Base-by-base conservation (phyloP, 1,140 invertebrate genomes). In the Ips typographus region DNA sequence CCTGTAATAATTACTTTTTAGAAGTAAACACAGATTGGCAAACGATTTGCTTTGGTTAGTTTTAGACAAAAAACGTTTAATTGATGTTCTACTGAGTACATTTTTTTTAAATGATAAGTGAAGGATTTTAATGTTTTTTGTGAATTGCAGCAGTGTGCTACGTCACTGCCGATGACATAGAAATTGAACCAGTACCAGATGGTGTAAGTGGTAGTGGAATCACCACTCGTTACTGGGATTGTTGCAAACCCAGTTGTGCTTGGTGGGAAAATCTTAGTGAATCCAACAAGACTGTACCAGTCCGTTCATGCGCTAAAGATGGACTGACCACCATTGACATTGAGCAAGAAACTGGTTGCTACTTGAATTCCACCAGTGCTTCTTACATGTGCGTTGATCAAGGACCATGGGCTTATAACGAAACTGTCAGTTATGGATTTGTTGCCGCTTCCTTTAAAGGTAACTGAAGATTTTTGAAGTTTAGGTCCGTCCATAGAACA, bases 221-320 rank as follows among this genome's bases (percentile, higher is more conserved):
- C 22, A 71, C 63, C 4, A 71, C 69, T 5, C 41, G 69, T 22
- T 71, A 71, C 63, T 71, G 69, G 69, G 69, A 71, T 3, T 56
- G 53, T 38, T 56, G 53, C 37, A 61, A 61, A 61, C 59, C 59
- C 7, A 37, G n/a, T 6, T 61, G 59, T 40, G 38, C 65, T 22
- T 66, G 65, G 53, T 36, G 47, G 36, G 65, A 38, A 58, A 58
- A 58, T 42, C 37, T 68, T n/a, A 62, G 40, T 6, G 66, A 55
- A n/a, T 62, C 47, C 40, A 4, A 2, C 1, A 41, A n/a, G 3
- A 68, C 40, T 8, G 62, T 60, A 36, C 66, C 71, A 8, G 61
- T 58, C 7, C 53, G 67, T 43, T 67, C 71, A n/a, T 72, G 71
- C 49, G 4, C 40, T 42, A 59, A 40, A 7, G 66, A 72, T 41